These are phyloP conservation scores for Anagrus nilaparvatae DNA, from an alignment of 1,140 invertebrate species.

Conservation along the genomic window DNA sequence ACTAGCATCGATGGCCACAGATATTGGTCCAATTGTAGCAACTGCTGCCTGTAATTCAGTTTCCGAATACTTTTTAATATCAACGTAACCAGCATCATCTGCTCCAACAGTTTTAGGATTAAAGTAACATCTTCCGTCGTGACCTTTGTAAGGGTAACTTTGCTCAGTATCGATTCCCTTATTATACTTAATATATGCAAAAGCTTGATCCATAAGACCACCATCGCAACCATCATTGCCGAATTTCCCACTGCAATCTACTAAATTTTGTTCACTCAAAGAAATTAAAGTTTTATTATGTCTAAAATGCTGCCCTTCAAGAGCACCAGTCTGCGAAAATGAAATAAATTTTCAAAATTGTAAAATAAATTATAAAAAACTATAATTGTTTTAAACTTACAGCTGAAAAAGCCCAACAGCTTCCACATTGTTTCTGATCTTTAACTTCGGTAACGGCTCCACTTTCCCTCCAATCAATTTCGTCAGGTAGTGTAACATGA, in stretches of 20 bases:
- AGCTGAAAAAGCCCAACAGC: constrained; percentile 87
- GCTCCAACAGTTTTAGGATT: constrained; percentile 63
- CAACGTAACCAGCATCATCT: constrained; percentile 71
- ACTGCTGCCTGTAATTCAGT: constrained; percentile 59
- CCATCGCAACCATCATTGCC: constrained; percentile 95
- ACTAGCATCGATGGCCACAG: constrained; percentile 89
- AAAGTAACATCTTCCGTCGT: constrained; percentile 64
- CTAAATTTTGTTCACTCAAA: constrained; percentile 92
- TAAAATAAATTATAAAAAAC: not conserved
- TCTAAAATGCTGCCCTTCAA: constrained; percentile 93
- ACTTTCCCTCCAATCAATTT: constrained; percentile 76
- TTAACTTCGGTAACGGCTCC: constrained; percentile 87
- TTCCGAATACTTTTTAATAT: constrained; percentile 62
- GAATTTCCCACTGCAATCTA: constrained; percentile 84
- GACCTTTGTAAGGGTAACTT: constrained; percentile 76
- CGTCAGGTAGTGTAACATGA: constrained; percentile 57
- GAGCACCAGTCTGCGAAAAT: constrained; percentile 67
- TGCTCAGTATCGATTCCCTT: constrained; percentile 82
- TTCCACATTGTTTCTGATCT: constrained; percentile 88
- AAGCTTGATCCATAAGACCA: constrained; percentile 88
- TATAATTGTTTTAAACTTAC: constrained; percentile 31
- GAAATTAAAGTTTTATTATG: constrained; percentile 74
- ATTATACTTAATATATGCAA: constrained; percentile 86
- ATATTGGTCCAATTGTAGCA: constrained; percentile 78
- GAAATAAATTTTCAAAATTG: not conserved